phyloP scores from a whole-genome alignment of 2,888 invertebrate species.

The Netelia fuscicornis region DNA sequence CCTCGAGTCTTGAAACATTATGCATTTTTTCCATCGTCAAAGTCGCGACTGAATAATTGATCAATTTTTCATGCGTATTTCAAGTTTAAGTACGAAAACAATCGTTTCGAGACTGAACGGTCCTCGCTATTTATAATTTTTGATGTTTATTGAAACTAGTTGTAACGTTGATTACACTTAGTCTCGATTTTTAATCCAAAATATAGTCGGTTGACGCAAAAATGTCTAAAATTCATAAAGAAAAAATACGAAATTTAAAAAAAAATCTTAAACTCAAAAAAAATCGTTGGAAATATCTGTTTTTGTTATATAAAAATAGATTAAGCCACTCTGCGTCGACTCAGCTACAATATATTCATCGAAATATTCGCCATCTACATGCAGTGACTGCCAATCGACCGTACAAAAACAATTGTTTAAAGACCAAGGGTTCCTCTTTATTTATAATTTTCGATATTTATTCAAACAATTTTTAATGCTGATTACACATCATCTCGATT shows the following conservation, averaged over 20 bases:
- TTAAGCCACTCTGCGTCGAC: too few relatives aligned
- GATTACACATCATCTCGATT: neutral
- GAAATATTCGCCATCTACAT: neutral
- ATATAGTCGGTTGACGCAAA: neutral
- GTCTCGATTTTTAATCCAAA: neutral
- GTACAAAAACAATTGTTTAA: too few relatives aligned
- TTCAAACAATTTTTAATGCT: neutral
- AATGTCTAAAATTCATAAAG: neutral
- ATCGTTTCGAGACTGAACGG: too few relatives aligned
- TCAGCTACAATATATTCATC: neutral
- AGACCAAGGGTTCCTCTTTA: too few relatives aligned
- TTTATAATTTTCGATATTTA: neutral
- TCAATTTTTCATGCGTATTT: constrained; percentile 1
- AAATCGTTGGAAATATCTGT: too few relatives aligned
- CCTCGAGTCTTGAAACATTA: constrained; percentile 7
- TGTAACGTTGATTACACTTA: neutral
- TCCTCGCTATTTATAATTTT: too few relatives aligned
- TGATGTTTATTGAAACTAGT: neutral
- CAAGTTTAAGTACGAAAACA: neutral
- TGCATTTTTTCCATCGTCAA: constrained; percentile 6
- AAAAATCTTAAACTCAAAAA: too few relatives aligned
- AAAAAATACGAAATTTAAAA: too few relatives aligned
- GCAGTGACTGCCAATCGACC: neutral
- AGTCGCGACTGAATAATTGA: neutral
- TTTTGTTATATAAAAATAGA: too few relatives aligned